Percentiles rank a stretch among this genome's conserved stretches.
phyloP scores from a whole-genome alignment of 2,888 invertebrate species.

The Cephus runcator region DNA sequence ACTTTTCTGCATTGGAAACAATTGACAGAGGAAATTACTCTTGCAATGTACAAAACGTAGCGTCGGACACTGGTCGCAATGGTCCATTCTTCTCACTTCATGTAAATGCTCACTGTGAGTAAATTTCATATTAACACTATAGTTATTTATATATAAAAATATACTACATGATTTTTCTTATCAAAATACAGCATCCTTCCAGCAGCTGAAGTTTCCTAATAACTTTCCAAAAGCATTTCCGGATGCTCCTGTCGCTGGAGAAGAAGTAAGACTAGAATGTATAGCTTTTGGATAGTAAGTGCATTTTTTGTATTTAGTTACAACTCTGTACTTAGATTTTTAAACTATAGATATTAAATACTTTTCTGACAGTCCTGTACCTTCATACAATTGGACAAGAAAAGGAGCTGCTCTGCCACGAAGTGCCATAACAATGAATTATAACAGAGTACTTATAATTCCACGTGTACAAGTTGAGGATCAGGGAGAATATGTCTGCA shows the following conservation, averaged over 20 bases:
- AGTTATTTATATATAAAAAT: not conserved
- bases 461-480: conserved; percentile 90
- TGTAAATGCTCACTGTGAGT: conserved; percentile 83
- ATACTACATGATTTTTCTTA: conserved; percentile 8
- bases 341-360: conserved; percentile 6
- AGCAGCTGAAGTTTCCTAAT: conserved; percentile 91
- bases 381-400: conserved; percentile 93
- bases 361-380: conserved; percentile 75
- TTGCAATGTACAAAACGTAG: conserved; percentile 89
- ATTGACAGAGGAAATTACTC: conserved; percentile 92
- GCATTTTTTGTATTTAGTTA: conserved; percentile 15
- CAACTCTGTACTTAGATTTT: not conserved
- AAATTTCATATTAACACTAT: conserved; percentile 11
- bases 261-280: conserved; percentile 92
- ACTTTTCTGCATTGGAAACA: conserved; percentile 92
- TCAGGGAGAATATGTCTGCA: conserved; percentile 92
- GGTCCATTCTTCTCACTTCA: conserved; percentile 88
- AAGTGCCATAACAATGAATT: conserved; percentile 78
- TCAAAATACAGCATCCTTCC: conserved; percentile 76
- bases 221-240: conserved; percentile 97
- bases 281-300: conserved; percentile 93
- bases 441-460: conserved; percentile 87
- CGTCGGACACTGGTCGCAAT: conserved; percentile 88
- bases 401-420: conserved; percentile 78
- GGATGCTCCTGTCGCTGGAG: conserved; percentile 89